These are phyloP conservation scores for Grammomys surdaster DNA, from an alignment of 2,113 vertebrate genomes.

Conservation along the genomic window DNA sequence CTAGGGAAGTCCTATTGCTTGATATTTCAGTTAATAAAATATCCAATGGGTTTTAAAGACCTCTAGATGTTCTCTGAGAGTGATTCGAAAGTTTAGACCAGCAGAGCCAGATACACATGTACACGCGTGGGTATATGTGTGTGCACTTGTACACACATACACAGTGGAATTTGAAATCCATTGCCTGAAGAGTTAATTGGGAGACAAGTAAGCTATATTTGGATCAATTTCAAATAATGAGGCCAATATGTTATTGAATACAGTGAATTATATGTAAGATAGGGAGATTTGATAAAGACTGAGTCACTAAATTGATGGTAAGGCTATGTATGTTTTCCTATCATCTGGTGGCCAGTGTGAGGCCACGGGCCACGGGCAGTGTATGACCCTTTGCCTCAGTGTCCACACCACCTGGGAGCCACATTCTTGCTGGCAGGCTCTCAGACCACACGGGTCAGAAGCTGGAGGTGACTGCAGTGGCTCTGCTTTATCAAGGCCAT, in stretches of 20 bases:
- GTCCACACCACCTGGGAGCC: background rate
- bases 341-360: background rate
- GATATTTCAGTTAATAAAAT: conserved; percentile 10
- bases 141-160: background rate
- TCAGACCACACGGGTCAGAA: background rate
- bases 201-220: conserved; percentile 5
- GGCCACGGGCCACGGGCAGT: background rate
- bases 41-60: background rate
- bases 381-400: background rate
- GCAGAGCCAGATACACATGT: no score
- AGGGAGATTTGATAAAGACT: conserved; percentile 12
- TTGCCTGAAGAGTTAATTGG: background rate
- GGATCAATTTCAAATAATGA: conserved; percentile 5
- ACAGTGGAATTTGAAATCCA: background rate
- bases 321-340: background rate
- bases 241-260: background rate
- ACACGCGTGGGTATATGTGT: background rate
- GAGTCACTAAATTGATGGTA: background rate
- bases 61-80: background rate
- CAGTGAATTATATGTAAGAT: background rate
- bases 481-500: background rate
- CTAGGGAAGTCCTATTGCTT: background rate
- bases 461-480: no score
- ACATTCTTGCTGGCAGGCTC: background rate
- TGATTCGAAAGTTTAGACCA: background rate